These are phyloP conservation scores for Drosophila siamana DNA, from an alignment of 2,888 invertebrate genomes.

Conservation along the genomic window DNA sequence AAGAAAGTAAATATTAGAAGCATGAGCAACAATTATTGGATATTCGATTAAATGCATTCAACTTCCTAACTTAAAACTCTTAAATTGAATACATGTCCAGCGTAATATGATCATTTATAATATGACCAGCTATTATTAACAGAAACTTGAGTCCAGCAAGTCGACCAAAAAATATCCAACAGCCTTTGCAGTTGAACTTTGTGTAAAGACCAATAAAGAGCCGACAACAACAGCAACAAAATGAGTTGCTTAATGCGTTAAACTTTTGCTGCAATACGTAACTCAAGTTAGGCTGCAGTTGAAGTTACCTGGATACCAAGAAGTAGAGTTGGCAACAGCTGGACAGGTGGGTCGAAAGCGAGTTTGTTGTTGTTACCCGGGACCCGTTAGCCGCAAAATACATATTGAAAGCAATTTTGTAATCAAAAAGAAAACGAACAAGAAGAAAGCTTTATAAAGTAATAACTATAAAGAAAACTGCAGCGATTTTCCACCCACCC, in stretches of 20 bases:
- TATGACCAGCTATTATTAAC: slow-evolving; percentile 20
- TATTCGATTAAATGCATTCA: neutral
- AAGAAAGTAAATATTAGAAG: neutral
- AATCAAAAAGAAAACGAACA: slow-evolving; percentile 59
- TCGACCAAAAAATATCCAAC: slow-evolving; percentile 21
- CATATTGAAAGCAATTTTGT: slow-evolving; percentile 76
- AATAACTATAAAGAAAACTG: slow-evolving; percentile 79
- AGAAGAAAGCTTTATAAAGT: slow-evolving; percentile 71
- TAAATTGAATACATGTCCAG: neutral
- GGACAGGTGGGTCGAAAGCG: slow-evolving; percentile 67
- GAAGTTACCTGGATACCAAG: slow-evolving; percentile 35
- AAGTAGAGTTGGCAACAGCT: slow-evolving; percentile 23
- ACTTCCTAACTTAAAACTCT: too few species aligned
- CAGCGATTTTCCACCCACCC: slow-evolving; percentile 59
- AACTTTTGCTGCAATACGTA: slow-evolving; percentile 79
- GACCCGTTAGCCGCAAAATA: slow-evolving; percentile 53
- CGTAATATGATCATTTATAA: slow-evolving; percentile 42
- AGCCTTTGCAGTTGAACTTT: slow-evolving; percentile 38
- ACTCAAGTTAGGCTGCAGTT: slow-evolving; percentile 73
- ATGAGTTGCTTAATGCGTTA: slow-evolving; percentile 75
- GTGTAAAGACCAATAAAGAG: slow-evolving; percentile 45
- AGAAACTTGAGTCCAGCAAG: slow-evolving; percentile 14
- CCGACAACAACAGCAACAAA: slow-evolving; percentile 37
- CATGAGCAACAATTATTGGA: too few species aligned
- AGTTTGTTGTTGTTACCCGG: slow-evolving; percentile 47